Evolutionary conservation across 2,888 invertebrate genomes (phyloP).

Genomic region (Cheilosia vernalis): DNA sequence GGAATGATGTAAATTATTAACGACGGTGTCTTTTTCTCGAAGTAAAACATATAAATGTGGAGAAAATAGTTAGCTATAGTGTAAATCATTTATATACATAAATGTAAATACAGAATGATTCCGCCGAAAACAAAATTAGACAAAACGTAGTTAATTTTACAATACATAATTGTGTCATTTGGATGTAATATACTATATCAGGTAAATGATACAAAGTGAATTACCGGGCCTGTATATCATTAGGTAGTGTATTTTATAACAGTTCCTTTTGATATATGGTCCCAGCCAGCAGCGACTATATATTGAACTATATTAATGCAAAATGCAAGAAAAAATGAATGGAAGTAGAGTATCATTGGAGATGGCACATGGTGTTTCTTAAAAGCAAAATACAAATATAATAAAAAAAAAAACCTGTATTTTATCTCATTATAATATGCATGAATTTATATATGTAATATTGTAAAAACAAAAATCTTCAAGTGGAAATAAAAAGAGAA

Average conservation of each 20-base stretch:
- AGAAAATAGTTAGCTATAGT: constrained; percentile 66
- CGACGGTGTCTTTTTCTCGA: constrained; percentile 70
- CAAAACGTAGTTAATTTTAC: constrained; percentile 69
- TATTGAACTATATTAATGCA: constrained; percentile 52
- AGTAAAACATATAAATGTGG: constrained; percentile 62
- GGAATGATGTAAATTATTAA: constrained; percentile 64
- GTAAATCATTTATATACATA: constrained; percentile 74
- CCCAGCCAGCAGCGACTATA: constrained; percentile 33
- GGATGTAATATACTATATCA: constrained; percentile 43
- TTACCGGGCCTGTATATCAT: constrained; percentile 27
- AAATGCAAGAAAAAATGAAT: constrained; percentile 28
- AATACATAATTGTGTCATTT: constrained; percentile 58
- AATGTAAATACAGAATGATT: constrained; percentile 75
- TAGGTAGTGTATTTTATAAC: constrained; percentile 34
- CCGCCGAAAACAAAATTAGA: constrained; percentile 65
- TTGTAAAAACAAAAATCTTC: constrained; percentile 72
- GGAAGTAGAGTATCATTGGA: constrained; percentile 37
- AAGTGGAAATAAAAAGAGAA: constrained; percentile 73
- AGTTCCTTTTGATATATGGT: constrained; percentile 33
- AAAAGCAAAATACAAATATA: constrained; percentile 12
- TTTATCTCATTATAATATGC: constrained; percentile 74
- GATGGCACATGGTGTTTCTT: constrained; percentile 69
- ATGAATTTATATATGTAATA: constrained; percentile 75
- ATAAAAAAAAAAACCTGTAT: constrained; percentile 56
- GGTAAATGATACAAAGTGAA: constrained; percentile 45